Base-by-base conservation (phyloP, 1,140 invertebrate genomes). In the Sminthurides bifidus region DNA sequence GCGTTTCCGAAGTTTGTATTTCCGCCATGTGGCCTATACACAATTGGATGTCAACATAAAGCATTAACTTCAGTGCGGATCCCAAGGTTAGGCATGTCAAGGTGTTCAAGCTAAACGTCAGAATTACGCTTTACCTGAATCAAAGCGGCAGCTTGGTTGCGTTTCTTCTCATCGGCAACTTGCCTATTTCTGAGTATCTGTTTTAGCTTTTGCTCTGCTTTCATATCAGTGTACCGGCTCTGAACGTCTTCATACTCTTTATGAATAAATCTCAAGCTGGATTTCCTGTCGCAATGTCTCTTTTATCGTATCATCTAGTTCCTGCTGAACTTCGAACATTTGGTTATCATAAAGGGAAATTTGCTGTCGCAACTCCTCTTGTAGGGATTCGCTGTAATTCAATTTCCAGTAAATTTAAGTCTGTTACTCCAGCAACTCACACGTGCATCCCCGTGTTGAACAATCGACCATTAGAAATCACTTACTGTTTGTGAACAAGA, bases 191-290 rank as follows among this genome's bases (percentile, higher is more conserved):
- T 37, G 17, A 61, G 41, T 14, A 64, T 45, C 52, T 64, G 51
- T 43, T 57, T 53, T 15, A 64, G 43, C 33, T 52, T 48, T 24
- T 59, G 59, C 0, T 48, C 54, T 0, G 43, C 56, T 35, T 33
- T 49, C 63, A 64, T 64, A 23, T 64, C 59, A 26, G 53, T 52
- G 35, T 50, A 64, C 41, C 37, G 43, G 14, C 56, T 56, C 14
- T 61, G 54, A 3, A 54, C 48, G 17, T 40, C 37, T 35, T 37
- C 40, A 33, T 54, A 55, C 15, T 44, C 31, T 2, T 56, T 19
- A n/a, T 59, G 23, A 5, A 63, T n/a, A 1, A n/a, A n/a, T 14
- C 33, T 23, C 26, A 19, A 12, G 56, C 44, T 30, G 40, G 35
- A 30, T 30, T 10, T n/a, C 17, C 24, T 24, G 54, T 51, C 27